phyloP scores from a whole-genome alignment of 2,113 vertebrate species.

The Tympanuchus pallidicinctus region DNA sequence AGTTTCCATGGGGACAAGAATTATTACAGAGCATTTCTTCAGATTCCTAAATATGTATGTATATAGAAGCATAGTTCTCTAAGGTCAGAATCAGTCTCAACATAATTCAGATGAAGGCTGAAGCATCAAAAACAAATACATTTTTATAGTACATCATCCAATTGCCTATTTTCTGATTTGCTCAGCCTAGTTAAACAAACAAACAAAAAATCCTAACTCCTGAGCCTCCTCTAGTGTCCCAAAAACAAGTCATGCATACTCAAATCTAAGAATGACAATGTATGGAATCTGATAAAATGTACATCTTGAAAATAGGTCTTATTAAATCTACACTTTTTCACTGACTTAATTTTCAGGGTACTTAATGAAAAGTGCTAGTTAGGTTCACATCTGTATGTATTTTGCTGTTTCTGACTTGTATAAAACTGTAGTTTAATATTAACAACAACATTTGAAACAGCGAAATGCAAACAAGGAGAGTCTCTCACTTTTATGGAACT shows the following conservation, averaged over 20 bases:
- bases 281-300: not conserved
- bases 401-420: not conserved
- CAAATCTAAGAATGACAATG: not conserved
- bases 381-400: rapidly evolving
- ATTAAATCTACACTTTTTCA: rapidly evolving
- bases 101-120: not conserved
- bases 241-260: not conserved
- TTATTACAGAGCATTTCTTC: not conserved
- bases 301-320: not conserved
- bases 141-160: not conserved
- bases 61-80: not conserved
- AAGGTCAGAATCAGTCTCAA: not conserved
- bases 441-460: not conserved
- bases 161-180: not conserved
- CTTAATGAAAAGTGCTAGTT: not conserved
- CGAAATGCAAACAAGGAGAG: not conserved
- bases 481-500: not conserved
- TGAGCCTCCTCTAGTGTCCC: slow-evolving; percentile 56
- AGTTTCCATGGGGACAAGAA: not conserved
- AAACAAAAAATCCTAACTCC: slow-evolving; percentile 7
- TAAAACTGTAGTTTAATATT: not conserved
- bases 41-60: not conserved
- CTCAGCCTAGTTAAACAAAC: not conserved
- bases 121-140: not conserved
- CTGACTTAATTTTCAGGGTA: not conserved